Evolutionary conservation across 1,140 invertebrate species (phyloP), one percentile per base, ranked within the genome.

Genomic region (Frieseomelitta varia): DNA sequence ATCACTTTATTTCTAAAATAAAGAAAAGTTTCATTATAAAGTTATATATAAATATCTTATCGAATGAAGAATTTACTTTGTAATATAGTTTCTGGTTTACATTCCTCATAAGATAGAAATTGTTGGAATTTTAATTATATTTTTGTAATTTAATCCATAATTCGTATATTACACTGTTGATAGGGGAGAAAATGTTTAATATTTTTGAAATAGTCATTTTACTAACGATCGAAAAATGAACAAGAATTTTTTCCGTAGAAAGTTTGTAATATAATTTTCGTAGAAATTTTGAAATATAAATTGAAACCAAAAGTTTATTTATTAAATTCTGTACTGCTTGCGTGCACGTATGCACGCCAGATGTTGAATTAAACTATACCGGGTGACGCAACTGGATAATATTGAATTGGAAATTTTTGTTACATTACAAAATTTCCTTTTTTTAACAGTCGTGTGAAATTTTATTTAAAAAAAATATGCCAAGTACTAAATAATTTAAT

Each of bases 331-430:
- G 61, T n/a, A 39, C 24, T 58, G 21, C 27, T 21, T 71, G 53
- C 30, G 34, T 47, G 24, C 51, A 47, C 65, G 34, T 68, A 71
- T 79, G 78, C 17, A 21, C 34, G 51, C 15, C 68, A 80, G 79
- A 80, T 80, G 68, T 80, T 27, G 34, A 21, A 58, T 72, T 61
- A 80, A 11, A 27, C 14, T 24, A 12, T 69, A 80, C 17, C 4
- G 39, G 68, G 55, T 51, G 19, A 21, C 19, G 8, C 11, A 30
- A 51, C 1, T 27, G 56, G 6, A 30, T 14, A n/a, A 6, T 24
- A 15, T 27, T 27, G 1, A 27, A 10, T 1, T 51, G 2, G 10
- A 80, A 12, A 53, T 17, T 2, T 63, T n/a, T n/a, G 51, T 21
- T 24, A 21, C 21, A 17, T 15, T 21, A 27, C 19, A 21, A 17